Evolutionary conservation across 2,888 invertebrate species (phyloP).

Genomic region (Ormyrus thymus): DNA sequence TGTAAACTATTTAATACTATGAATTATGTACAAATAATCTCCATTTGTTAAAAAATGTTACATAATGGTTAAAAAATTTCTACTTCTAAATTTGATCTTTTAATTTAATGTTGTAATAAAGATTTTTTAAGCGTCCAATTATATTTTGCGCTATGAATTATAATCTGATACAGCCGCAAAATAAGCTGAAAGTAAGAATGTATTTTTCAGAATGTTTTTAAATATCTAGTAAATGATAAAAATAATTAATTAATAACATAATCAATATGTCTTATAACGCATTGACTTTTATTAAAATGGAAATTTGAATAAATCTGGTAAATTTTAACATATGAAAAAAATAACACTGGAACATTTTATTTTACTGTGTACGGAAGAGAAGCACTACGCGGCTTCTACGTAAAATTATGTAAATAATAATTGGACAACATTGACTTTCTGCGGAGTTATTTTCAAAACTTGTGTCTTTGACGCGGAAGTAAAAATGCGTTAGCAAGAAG

Average conservation of each 20-base stretch:
- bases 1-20: not conserved
- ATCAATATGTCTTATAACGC: slow-evolving; percentile 37
- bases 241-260: slow-evolving; percentile 8
- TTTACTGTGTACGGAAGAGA: slow-evolving; percentile 43
- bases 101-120: too few species aligned
- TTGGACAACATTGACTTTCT: slow-evolving; percentile 42
- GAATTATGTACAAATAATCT: too few species aligned
- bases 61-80: too few species aligned
- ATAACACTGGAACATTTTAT: slow-evolving; percentile 41
- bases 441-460: slow-evolving; percentile 31
- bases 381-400: slow-evolving; percentile 39
- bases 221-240: not conserved
- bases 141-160: not conserved
- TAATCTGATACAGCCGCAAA: not conserved
- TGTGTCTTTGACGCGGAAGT: slow-evolving; percentile 25
- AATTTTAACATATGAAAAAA: slow-evolving; percentile 49
- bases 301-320: slow-evolving; percentile 48
- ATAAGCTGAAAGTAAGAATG: slow-evolving; percentile 3
- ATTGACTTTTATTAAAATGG: slow-evolving; percentile 51
- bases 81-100: too few species aligned
- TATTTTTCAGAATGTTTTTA: slow-evolving; percentile 19
- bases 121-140: too few species aligned
- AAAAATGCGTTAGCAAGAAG: slow-evolving; percentile 21
- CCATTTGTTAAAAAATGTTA: too few species aligned
- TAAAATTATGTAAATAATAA: slow-evolving; percentile 48